phyloP scores from a whole-genome alignment of 1,140 invertebrate genomes.

The Antheraea mylitta region DNA sequence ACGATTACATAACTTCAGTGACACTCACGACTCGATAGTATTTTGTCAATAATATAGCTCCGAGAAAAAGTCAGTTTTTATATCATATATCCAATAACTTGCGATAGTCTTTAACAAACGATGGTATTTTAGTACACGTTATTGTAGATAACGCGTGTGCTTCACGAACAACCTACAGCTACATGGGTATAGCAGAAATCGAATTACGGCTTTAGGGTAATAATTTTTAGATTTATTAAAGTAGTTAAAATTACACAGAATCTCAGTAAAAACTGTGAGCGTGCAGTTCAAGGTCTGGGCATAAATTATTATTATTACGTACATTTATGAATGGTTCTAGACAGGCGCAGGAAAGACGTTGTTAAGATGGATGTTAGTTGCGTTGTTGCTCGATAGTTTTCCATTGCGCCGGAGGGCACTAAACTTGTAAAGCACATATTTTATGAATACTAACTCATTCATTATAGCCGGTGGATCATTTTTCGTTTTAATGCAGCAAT shows the following conservation, averaged over 20 bases:
- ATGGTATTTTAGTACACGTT: no score
- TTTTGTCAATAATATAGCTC: no score
- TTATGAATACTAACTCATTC: conserved; percentile 1
- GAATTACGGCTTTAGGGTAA: neutral
- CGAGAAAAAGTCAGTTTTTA: neutral
- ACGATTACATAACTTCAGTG: neutral
- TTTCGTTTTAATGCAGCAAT: neutral
- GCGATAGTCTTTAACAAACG: no score
- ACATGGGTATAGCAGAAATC: no score
- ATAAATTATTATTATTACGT: conserved; percentile 28
- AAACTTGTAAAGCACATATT: neutral
- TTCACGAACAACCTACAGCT: no score
- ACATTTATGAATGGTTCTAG: conserved; percentile 23
- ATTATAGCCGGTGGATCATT: neutral
- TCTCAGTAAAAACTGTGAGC: conserved; percentile 26
- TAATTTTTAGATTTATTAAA: no score
- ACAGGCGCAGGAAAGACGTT: conserved; percentile 9
- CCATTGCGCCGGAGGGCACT: neutral
- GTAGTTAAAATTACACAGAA: neutral
- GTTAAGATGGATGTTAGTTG: conserved; percentile 1
- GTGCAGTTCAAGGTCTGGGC: conserved; percentile 15
- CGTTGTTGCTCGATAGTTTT: neutral
- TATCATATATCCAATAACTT: neutral
- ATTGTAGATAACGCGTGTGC: no score
- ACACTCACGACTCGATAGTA: neutral